Percentiles rank a stretch among this genome's conserved stretches.
These are phyloP conservation scores for Euura lappo DNA, from an alignment of 1,140 invertebrate species.

Conservation along the genomic window DNA sequence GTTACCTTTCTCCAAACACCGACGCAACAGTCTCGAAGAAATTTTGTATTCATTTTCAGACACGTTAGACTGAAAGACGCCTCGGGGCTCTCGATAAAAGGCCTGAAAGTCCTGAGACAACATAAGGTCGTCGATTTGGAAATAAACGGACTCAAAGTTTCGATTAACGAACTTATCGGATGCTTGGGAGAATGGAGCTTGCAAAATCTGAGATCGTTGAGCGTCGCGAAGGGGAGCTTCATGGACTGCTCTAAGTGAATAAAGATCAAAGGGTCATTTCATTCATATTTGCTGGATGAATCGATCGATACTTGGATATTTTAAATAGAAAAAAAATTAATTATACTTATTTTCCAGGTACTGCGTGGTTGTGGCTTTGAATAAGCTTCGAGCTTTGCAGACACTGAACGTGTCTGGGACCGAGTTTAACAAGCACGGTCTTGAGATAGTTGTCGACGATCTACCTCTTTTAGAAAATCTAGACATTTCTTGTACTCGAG, in stretches of 20 bases:
- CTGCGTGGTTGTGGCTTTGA: constrained; percentile 62
- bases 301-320: neutral
- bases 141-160: constrained; percentile 67
- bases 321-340: neutral
- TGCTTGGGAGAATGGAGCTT: constrained; percentile 78
- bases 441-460: constrained; percentile 75
- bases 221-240: constrained; percentile 73
- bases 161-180: constrained; percentile 72
- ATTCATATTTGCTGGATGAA: neutral
- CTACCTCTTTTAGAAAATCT: constrained; percentile 71
- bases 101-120: constrained; percentile 68
- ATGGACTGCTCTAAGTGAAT: constrained; percentile 61
- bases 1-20: no score
- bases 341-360: constrained; percentile 42
- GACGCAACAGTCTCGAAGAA: no score
- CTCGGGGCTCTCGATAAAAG: constrained; percentile 66
- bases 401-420: constrained; percentile 76
- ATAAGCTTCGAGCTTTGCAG: constrained; percentile 67
- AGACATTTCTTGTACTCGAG: constrained; percentile 74
- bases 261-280: neutral
- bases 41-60: constrained; percentile 51
- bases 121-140: constrained; percentile 73
- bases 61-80: constrained; percentile 64
- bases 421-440: constrained; percentile 73
- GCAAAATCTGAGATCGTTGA: constrained; percentile 70